These are phyloP conservation scores for Hippocampus zosterae DNA, from an alignment of 2,113 vertebrate species.

Conservation along the genomic window DNA sequence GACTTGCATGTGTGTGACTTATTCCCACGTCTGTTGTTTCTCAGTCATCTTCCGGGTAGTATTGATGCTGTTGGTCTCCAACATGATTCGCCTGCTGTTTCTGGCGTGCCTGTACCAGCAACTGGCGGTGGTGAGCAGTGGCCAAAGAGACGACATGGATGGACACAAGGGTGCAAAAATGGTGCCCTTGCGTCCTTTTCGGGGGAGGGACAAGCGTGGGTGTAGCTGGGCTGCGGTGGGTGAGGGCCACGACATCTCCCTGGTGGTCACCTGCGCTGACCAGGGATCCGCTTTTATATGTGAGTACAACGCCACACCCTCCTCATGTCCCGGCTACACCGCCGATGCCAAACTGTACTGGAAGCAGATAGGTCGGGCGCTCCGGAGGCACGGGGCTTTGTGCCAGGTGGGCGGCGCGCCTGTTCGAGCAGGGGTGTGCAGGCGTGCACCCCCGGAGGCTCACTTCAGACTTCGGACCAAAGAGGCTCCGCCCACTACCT, in stretches of 20 bases:
- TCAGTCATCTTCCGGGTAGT: neutral
- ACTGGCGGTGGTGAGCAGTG: conserved; percentile 57
- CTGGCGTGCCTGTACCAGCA: conserved; percentile 71
- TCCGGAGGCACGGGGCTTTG: conserved; percentile 77
- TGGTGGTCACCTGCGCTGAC: conserved; percentile 71
- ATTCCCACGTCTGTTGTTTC: too few species aligned
- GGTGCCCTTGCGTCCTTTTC: conserved; percentile 17
- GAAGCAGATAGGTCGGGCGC: conserved; percentile 78
- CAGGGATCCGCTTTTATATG: conserved; percentile 67
- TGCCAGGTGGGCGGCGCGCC: conserved; percentile 68
- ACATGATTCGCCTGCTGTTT: conserved; percentile 67
- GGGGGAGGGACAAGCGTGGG: conserved; percentile 74
- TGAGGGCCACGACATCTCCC: conserved; percentile 17
- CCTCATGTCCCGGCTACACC: conserved; percentile 67
- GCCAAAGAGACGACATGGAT: conserved; percentile 39
- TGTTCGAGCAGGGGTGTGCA: conserved; percentile 79
- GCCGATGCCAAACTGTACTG: conserved; percentile 72
- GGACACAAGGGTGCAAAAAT: neutral
- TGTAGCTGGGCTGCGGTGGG: conserved; percentile 76
- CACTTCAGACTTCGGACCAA: conserved; percentile 70
- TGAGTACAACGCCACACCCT: conserved; percentile 75
- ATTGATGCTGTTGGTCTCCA: conserved; percentile 67
- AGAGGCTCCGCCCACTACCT: neutral
- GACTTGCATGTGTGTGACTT: too few species aligned
- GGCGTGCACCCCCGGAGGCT: conserved; percentile 68